Evolutionary conservation across 2,888 invertebrate species (phyloP).

Genomic region (Coecobrya sp.): DNA sequence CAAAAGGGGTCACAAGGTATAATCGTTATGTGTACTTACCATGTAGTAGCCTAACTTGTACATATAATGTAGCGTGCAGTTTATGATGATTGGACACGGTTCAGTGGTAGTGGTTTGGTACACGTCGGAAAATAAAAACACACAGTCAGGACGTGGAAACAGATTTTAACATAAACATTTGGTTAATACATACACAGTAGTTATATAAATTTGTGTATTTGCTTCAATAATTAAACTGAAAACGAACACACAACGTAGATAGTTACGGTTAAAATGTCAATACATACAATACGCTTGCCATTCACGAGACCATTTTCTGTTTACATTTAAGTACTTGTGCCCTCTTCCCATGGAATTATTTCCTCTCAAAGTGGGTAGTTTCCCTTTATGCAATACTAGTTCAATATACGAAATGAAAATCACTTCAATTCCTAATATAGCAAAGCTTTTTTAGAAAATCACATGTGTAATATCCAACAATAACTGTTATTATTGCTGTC

Average conservation of each 20-base stretch:
- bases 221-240: not conserved
- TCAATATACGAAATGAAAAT: not conserved
- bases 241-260: not conserved
- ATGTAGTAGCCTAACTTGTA: not conserved
- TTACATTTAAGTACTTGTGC: not conserved
- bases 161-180: no score
- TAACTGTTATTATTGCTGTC: slow-evolving; percentile 8
- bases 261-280: not conserved
- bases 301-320: not conserved
- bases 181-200: no score
- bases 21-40: not conserved
- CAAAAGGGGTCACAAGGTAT: slow-evolving; percentile 18
- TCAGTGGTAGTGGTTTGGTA: slow-evolving; percentile 10
- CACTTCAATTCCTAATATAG: not conserved
- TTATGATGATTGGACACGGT: slow-evolving; percentile 2
- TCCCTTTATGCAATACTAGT: not conserved
- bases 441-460: not conserved
- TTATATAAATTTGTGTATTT: not conserved
- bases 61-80: no score
- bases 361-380: no score
- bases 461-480: not conserved
- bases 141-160: no score
- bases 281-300: not conserved
- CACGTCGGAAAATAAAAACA: not conserved
- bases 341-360: not conserved